Evolutionary conservation across 2,113 vertebrate species (phyloP).

Genomic region (Copsychus sechellarum): DNA sequence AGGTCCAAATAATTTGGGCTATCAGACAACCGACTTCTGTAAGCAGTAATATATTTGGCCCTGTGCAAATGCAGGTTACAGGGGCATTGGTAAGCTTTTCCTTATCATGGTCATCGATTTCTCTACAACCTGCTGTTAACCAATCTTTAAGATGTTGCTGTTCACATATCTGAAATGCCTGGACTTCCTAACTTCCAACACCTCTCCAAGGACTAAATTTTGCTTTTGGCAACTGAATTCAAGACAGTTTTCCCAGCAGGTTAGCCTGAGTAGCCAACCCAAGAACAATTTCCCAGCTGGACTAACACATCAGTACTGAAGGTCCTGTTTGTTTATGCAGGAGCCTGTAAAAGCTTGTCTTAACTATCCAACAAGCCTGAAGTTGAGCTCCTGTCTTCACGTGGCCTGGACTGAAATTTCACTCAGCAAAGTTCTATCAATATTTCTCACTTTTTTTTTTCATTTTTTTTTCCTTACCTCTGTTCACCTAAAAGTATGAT

Average conservation of each 20-base stretch:
- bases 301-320: neutral
- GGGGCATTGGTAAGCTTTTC: neutral
- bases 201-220: neutral
- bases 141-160: neutral
- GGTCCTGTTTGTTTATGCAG: neutral
- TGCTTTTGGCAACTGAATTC: rapidly evolving
- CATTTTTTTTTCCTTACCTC: neutral
- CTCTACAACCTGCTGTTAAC: neutral
- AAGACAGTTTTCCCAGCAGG: neutral
- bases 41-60: neutral
- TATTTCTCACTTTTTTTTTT: neutral
- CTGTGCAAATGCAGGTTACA: neutral
- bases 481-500: neutral
- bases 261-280: neutral
- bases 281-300: neutral
- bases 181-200: neutral
- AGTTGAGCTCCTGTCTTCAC: neutral
- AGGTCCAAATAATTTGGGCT: neutral
- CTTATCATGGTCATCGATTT: neutral
- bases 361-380: neutral
- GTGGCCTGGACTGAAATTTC: neutral
- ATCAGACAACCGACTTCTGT: neutral
- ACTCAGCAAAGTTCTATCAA: neutral
- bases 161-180: neutral
- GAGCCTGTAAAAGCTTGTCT: neutral